Evolutionary conservation across 1,140 invertebrate genomes (phyloP).

Genomic region (Ips typographus): DNA sequence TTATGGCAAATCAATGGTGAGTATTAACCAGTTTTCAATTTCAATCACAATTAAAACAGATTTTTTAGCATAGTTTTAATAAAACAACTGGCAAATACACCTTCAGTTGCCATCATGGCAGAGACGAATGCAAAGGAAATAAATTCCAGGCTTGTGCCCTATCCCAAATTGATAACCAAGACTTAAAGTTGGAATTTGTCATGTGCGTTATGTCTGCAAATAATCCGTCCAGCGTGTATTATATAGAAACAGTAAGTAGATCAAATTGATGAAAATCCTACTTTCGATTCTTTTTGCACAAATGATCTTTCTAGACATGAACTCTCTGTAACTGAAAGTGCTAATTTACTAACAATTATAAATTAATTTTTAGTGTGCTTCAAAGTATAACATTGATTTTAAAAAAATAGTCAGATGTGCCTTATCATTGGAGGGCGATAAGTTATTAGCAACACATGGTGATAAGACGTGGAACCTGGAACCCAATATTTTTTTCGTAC

Average conservation of each 20-base stretch:
- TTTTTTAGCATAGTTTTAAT: conserved; percentile 29
- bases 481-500: conserved; percentile 60
- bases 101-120: conserved; percentile 70
- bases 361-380: conserved; percentile 37
- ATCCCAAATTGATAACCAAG: conserved; percentile 52
- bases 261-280: neutral
- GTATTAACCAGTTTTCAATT: conserved; percentile 31
- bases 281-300: too few species aligned
- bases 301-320: neutral
- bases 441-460: conserved; percentile 59
- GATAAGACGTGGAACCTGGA: conserved; percentile 57
- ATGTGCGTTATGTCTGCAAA: conserved; percentile 57
- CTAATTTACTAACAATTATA: neutral
- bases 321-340: too few species aligned
- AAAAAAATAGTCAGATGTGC: conserved; percentile 27
- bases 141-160: conserved; percentile 65
- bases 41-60: neutral
- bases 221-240: conserved; percentile 46
- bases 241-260: conserved; percentile 35
- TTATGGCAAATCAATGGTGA: conserved; percentile 76
- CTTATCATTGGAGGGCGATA: conserved; percentile 49
- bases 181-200: conserved; percentile 54
- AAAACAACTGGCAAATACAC: conserved; percentile 51
- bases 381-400: conserved; percentile 30
- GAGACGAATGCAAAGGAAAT: conserved; percentile 65